Percentiles rank a stretch among this genome's conserved stretches.
These are phyloP conservation scores for Ardeotis arabs DNA, from an alignment of 2,113 vertebrate genomes.

Conservation along the genomic window DNA sequence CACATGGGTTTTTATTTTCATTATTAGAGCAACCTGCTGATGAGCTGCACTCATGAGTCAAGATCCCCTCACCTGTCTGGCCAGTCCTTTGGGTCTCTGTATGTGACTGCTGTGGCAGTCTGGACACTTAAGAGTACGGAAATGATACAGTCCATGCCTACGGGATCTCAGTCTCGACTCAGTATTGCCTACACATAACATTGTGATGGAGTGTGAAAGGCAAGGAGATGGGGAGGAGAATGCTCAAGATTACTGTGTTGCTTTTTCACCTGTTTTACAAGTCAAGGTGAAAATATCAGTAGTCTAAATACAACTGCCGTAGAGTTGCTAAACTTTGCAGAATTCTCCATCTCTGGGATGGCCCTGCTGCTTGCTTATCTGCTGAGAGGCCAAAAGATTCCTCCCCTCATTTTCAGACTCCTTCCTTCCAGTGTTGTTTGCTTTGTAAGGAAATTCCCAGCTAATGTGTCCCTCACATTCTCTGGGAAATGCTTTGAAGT, in stretches of 20 bases:
- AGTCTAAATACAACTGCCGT: neutral
- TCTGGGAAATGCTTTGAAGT: neutral
- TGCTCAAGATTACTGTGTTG: neutral
- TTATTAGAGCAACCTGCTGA: neutral
- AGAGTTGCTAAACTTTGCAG: neutral
- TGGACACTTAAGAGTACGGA: neutral
- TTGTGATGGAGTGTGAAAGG: neutral
- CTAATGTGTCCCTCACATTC: neutral
- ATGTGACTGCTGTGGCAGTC: neutral
- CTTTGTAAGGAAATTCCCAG: neutral
- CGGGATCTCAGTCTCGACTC: neutral
- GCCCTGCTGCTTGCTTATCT: neutral
- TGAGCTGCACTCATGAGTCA: neutral
- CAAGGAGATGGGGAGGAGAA: neutral
- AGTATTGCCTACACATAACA: neutral
- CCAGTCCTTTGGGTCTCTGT: neutral
- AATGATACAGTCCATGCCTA: neutral
- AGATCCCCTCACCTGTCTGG: neutral
- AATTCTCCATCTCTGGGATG: neutral
- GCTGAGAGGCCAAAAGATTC: neutral
- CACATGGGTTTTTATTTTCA: neutral
- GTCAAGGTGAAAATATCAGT: neutral
- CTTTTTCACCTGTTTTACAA: neutral
- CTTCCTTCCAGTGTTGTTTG: neutral
- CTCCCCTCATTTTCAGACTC: neutral